phyloP scores from a whole-genome alignment of 1,140 invertebrate genomes.

The Bombus impatiens region DNA sequence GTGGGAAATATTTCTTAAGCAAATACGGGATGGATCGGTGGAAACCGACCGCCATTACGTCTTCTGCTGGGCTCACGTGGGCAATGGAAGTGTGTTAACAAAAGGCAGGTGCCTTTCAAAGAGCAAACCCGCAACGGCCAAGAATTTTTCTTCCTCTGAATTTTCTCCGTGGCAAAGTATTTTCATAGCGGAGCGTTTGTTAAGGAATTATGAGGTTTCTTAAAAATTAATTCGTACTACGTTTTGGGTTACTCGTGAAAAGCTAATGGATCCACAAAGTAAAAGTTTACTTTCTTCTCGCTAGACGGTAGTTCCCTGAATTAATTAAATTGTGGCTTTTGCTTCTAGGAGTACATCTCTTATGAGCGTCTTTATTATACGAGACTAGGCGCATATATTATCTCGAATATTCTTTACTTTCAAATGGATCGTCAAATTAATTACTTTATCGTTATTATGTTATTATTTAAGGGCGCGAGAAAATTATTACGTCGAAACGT shows the following conservation, averaged over 20 bases:
- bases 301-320: not conserved
- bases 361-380: not conserved
- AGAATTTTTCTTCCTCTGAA: not conserved
- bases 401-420: not conserved
- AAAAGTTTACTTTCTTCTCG: not conserved
- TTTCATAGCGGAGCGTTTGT: not conserved
- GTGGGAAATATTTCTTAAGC: constrained; percentile 18
- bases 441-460: not conserved
- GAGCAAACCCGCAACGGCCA: not conserved
- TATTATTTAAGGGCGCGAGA: not conserved
- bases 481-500: too few species aligned
- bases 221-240: not conserved
- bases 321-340: not conserved
- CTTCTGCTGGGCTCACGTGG: constrained; percentile 1
- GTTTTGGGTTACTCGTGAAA: not conserved
- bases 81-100: constrained; percentile 12
- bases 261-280: not conserved
- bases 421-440: not conserved
- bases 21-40: constrained; percentile 3
- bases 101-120: constrained; percentile 24
- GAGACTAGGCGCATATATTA: too few species aligned
- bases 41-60: constrained; percentile 5
- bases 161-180: not conserved
- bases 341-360: not conserved
- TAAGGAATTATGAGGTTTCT: not conserved